Conservation (phyloP, 1,140 invertebrate genomes). For the Anastrepha ludens region DNA sequence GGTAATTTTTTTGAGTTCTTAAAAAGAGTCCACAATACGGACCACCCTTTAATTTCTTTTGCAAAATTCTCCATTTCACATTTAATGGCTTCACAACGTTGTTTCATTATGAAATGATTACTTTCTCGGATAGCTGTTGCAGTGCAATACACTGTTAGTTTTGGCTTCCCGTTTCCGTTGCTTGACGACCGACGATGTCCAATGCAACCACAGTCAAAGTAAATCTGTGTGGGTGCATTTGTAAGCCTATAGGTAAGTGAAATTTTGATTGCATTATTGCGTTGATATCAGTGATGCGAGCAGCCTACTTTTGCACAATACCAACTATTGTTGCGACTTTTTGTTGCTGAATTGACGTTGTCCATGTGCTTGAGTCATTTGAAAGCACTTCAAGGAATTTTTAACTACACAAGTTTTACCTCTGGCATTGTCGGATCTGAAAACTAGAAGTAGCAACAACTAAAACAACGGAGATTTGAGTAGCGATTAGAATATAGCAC, state of each 20-base stretch:
- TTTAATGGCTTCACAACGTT: too few relatives aligned
- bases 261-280: constrained; percentile 2
- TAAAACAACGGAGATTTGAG: constrained; percentile 25
- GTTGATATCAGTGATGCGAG: constrained; percentile 20
- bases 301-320: background rate
- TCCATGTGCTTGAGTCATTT: constrained; percentile 7
- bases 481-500: background rate
- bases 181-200: background rate
- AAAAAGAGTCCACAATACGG: too few relatives aligned
- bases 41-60: too few relatives aligned
- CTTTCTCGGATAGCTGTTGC: too few relatives aligned
- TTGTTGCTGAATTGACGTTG: background rate
- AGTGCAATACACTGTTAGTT: background rate
- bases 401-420: constrained; percentile 25
- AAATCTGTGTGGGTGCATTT: background rate
- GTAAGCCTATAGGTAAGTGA: background rate
- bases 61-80: too few relatives aligned
- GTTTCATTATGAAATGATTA: too few relatives aligned
- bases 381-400: constrained; percentile 15
- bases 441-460: constrained; percentile 19
- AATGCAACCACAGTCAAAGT: background rate
- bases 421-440: constrained; percentile 8
- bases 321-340: constrained; percentile 16
- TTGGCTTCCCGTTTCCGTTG: background rate
- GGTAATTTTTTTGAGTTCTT: too few relatives aligned